Base-by-base conservation (phyloP, 2,888 invertebrate species). In the Hoplodrina ambigua region DNA sequence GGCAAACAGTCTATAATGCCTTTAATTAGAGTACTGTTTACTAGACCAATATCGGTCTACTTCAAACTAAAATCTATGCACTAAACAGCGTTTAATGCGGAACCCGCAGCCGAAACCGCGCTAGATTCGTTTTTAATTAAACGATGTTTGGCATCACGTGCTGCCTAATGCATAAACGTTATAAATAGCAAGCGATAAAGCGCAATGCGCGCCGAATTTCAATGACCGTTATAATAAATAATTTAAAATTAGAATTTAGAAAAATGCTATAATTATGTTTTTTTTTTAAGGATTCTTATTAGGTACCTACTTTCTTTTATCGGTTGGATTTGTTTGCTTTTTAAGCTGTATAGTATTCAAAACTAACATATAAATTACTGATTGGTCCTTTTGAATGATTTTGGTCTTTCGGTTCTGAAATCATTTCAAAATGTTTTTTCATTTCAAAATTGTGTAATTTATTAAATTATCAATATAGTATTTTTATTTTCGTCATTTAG, bases 121-220 rank as follows among this genome's bases (percentile, higher is more conserved):
- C 65, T 78, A 64, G 77, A 63, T 60, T 61, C 60, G 67, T 77
- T 83, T 85, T 81, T 86, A 87, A 88, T 86, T 87, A 86, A 86
- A 87, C 74, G 80, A 76, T 77, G 84, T 78, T 78, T 75, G 81
- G 82, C 69, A 84, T 87, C 88, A 89, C 89, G 89, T 86, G 87
- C 87, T 85, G 72, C 79, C 81, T 86, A 87, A 88, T 85, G 85
- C 80, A 81, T 74, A 82, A 86, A 87, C 84, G 85, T 83, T 87
- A 82, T 88, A 89, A 78, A 91, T 87, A 87, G 78, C 81, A 73
- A 80, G 85, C 89, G 78, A 91, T 91, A 91, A 91, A 91, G 85
- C 85, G 85, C 90, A 91, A 85, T 87, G 81, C 85, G 87, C 84
- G 91, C 86, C 74, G 90, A 91, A 90, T 90, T 89, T 86, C 86